Base-by-base conservation (phyloP, 2,113 vertebrate species). In the Phrynocephalus versicolor region DNA sequence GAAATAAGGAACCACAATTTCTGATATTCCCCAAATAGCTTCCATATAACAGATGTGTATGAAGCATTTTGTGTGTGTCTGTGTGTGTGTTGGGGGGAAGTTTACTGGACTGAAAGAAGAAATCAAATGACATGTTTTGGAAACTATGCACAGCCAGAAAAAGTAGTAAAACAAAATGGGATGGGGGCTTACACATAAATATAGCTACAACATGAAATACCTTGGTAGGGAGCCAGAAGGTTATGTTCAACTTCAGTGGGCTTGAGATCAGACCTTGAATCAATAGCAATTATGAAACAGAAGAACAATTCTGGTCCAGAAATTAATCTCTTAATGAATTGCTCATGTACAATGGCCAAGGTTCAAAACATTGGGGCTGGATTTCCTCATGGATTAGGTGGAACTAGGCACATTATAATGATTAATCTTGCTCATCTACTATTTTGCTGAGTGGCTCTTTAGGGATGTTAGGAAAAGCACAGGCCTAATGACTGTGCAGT, bases 241-340 rank as follows among this genome's bases (percentile, higher is more conserved):
- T 23, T 64, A 58, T n/a, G 67, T 72, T 83, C 69, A 73, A 83
- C 75, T 73, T 79, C 80, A 73, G 69, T 79, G 86, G 69, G 75
- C 69, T 81, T 55, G 69, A 65, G 78, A 86, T 86, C 84, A 85
- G 84, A 64, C 39, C 84, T 23, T 64, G 70, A 73, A 85, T 85
- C 84, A 86, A 86, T 80, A 86, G 77, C 69, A 81, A 74, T 81
- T 80, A 86, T 81, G 84, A 55, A 81, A 74, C 77, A 74, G 84
- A 65, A 65, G 78, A 86, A 74, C 23, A 37, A 35, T 62, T 69
- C 84, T 86, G 39, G 33, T 86, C 15, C 58, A 81, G 69, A 79
- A 79, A 83, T 83, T 87, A 87, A 83, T 79, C 82, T 79, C 86
- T 83, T 87, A 83, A 87, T 83, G 76, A 79, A 83, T 73, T 23